Conservation (phyloP, 2,888 invertebrate species). For the Embidobia sp. region DNA sequence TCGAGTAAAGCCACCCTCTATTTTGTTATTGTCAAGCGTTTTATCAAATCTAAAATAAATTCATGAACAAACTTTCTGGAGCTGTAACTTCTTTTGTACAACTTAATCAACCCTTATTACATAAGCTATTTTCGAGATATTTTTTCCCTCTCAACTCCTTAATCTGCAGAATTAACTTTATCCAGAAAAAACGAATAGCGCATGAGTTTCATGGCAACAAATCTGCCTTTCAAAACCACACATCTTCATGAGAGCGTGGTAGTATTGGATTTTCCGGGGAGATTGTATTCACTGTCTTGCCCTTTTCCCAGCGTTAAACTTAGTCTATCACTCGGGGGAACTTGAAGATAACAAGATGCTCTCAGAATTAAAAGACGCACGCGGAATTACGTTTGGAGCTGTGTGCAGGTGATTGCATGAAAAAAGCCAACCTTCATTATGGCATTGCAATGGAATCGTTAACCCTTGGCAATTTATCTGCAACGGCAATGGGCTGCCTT, state of each 20-base stretch:
- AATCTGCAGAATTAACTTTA: conserved; percentile 19
- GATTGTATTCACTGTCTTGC: conserved; percentile 51
- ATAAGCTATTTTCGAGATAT: not conserved
- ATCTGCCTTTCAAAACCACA: conserved; percentile 41
- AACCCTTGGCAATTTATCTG: conserved; percentile 47
- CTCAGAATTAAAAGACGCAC: conserved; percentile 49
- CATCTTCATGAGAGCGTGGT: conserved; percentile 33
- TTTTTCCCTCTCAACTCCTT: conserved; percentile 6
- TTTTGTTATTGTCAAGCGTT: conserved; percentile 1
- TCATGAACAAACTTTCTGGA: not conserved
- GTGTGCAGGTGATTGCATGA: conserved; percentile 26
- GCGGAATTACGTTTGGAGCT: conserved; percentile 34
- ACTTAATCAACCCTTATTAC: not conserved
- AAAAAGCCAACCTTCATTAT: conserved; percentile 37
- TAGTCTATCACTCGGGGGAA: conserved; percentile 41
- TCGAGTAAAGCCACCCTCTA: too few relatives aligned
- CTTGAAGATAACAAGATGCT: conserved; percentile 56
- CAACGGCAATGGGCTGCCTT: conserved; percentile 35
- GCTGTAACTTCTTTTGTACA: not conserved
- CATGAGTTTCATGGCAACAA: conserved; percentile 42
- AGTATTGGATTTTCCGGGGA: conserved; percentile 39
- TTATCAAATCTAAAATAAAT: too few relatives aligned
- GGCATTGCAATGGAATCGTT: conserved; percentile 31
- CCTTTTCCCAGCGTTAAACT: conserved; percentile 38
- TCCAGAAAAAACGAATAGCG: conserved; percentile 9